phyloP scores from a whole-genome alignment of 2,797 vertebrate species.

The Gymnoscopelus braueri region DNA sequence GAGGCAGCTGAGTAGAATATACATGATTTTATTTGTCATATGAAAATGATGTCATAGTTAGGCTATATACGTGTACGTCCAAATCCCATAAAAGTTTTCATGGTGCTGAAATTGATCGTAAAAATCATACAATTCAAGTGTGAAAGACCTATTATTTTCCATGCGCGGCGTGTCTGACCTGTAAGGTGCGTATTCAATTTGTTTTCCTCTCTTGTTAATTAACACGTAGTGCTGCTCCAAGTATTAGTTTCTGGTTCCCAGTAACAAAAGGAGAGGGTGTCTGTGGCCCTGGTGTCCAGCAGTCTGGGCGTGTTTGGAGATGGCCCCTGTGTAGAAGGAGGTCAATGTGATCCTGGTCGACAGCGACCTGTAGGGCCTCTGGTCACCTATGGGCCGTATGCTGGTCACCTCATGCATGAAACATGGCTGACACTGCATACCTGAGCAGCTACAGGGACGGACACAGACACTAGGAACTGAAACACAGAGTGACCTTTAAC shows the following conservation, averaged over 20 bases:
- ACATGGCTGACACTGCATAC: conserved; percentile 41
- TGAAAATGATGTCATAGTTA: too few species aligned
- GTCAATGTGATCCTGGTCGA: conserved; percentile 59
- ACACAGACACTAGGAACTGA: conserved; percentile 27
- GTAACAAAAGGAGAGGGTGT: conserved; percentile 61
- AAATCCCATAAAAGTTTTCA: not conserved
- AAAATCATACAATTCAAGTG: conserved; percentile 6
- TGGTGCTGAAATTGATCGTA: conserved; percentile 6
- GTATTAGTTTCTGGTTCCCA: conserved; percentile 60
- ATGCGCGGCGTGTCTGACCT: conserved; percentile 6
- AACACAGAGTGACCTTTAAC: conserved; percentile 2
- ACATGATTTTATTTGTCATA: too few species aligned
- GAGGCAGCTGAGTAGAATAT: too few species aligned
- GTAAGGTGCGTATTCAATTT: not conserved
- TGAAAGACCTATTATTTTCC: conserved; percentile 7
- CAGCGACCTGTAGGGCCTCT: conserved; percentile 40
- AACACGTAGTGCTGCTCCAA: conserved; percentile 56
- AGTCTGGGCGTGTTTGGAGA: conserved; percentile 40
- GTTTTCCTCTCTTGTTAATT: conserved; percentile 50
- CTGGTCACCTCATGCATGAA: conserved; percentile 60
- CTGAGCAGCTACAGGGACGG: conserved; percentile 24
- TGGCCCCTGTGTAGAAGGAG: conserved; percentile 38
- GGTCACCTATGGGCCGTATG: conserved; percentile 34
- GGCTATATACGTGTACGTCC: too few species aligned
- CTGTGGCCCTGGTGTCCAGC: conserved; percentile 24